Base-by-base conservation (phyloP, 2,113 vertebrate species). In the Phaethon lepturus region DNA sequence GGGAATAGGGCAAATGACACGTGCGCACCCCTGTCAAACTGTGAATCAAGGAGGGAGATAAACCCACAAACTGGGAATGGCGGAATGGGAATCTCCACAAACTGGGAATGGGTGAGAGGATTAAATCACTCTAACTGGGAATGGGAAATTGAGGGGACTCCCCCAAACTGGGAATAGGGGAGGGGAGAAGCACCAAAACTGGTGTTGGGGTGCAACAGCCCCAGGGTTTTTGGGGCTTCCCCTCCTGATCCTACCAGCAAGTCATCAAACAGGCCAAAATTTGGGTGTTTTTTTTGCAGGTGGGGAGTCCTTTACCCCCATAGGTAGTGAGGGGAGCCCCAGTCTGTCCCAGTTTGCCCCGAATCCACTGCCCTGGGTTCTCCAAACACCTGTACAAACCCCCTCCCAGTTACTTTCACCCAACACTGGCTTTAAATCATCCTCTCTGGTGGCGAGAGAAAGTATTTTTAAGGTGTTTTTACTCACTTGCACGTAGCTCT, bases 391-490 rank as follows among this genome's bases (percentile, higher is more conserved):
- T 29, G 7, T 29, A 29, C 1, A 1, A 59, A n/a, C n/a, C n/a
- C 8, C n/a, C 8, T 28, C 50, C 52, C 24, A 53, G 26, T 14
- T 44, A 45, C 25, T 35, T 45, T 17, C 19, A 28, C 11, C 19
- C 25, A 24, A 33, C 6, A 3, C 2, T 1, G 2, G 47, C 35
- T 52, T 63, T 33, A 33, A 33, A 33, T 16, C 13, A 8, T 17
- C 26, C n/a, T 23, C 58, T 38, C 24, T 1, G 0, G 11, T 1
- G 1, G 19, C 2, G 5, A 24, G 3, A 2, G 24, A 24, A 24
- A 24, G 19, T 35, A 29, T 45, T 67, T 80, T 58, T 45, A 31
- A 33, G 64, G 42, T 25, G 42, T 15, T 47, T 68, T 81, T 38
- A 58, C 78, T 68, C 78, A 58, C 78, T 38, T 15, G 33, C 63